A percentile compares a stretch with the other conserved stretches of the same genome.
Conservation (phyloP, 2,113 vertebrate genomes). For the Eclectus roratus region DNA sequence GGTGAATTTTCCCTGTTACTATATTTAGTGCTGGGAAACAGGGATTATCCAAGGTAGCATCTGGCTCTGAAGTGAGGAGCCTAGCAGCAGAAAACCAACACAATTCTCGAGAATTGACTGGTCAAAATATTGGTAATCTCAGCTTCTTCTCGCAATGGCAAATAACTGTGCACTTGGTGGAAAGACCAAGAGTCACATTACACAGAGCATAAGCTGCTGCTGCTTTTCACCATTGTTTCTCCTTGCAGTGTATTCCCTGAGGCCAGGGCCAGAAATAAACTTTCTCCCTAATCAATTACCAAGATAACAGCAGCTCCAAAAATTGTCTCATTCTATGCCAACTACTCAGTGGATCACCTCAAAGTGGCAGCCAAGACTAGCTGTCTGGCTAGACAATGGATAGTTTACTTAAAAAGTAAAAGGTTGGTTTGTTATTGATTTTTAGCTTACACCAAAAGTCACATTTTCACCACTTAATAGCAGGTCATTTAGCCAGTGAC, state of each 20-base stretch:
- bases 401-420: not conserved
- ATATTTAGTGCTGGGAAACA: not conserved
- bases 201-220: not conserved
- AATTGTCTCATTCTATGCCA: not conserved
- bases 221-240: not conserved
- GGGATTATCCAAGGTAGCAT: not conserved
- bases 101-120: not conserved
- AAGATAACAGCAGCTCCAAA: not conserved
- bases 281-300: not conserved
- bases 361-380: not conserved
- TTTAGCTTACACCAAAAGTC: not conserved
- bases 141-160: not conserved
- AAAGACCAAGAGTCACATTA: not conserved
- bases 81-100: not conserved
- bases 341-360: not conserved
- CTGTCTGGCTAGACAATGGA: not conserved
- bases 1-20: not conserved
- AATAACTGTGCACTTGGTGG: not conserved
- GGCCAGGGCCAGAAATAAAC: not conserved
- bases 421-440: not conserved
- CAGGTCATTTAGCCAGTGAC: not conserved
- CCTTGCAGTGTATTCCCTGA: not conserved
- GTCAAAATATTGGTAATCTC: not conserved
- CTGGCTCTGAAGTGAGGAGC: not conserved
- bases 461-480: not conserved